These are phyloP conservation scores for Criorhina ranunculi DNA, from an alignment of 2,888 invertebrate genomes.

Conservation along the genomic window DNA sequence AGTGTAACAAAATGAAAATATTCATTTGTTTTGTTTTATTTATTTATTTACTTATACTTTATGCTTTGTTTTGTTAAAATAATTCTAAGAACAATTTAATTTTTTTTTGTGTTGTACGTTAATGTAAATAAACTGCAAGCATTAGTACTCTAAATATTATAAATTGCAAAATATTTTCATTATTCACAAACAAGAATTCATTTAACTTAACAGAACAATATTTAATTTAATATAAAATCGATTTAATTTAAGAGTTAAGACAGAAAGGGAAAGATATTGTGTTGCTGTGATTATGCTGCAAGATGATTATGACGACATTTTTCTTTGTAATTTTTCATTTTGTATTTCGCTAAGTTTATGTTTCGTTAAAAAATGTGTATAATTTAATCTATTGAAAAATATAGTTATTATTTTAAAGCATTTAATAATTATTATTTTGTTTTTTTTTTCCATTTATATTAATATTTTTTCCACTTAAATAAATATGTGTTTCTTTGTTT, in stretches of 20 bases:
- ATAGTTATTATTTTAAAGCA: slow-evolving; percentile 73
- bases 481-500: slow-evolving; percentile 77
- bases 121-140: slow-evolving; percentile 60
- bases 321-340: slow-evolving; percentile 30
- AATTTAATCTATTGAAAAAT: slow-evolving; percentile 74
- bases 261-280: slow-evolving; percentile 34
- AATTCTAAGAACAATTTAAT: slow-evolving; percentile 65
- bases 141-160: slow-evolving; percentile 42
- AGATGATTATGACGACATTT: slow-evolving; percentile 57
- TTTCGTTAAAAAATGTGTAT: slow-evolving; percentile 69
- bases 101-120: slow-evolving; percentile 58
- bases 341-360: slow-evolving; percentile 57
- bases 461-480: slow-evolving; percentile 75
- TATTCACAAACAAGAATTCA: slow-evolving; percentile 57
- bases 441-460: slow-evolving; percentile 54
- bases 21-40: slow-evolving; percentile 44
- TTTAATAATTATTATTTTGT: slow-evolving; percentile 70
- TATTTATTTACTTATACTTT: slow-evolving; percentile 46
- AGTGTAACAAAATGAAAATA: slow-evolving; percentile 72
- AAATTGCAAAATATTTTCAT: slow-evolving; percentile 57
- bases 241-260: slow-evolving; percentile 29
- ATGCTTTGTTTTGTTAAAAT: slow-evolving; percentile 62
- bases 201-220: slow-evolving; percentile 35
- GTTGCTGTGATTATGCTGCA: slow-evolving; percentile 69
- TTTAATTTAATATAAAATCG: slow-evolving; percentile 27